Evolutionary conservation across 2,113 vertebrate genomes (phyloP), one percentile per base, ranked within the genome.

Genomic region (Pycnonotus jocosus): DNA sequence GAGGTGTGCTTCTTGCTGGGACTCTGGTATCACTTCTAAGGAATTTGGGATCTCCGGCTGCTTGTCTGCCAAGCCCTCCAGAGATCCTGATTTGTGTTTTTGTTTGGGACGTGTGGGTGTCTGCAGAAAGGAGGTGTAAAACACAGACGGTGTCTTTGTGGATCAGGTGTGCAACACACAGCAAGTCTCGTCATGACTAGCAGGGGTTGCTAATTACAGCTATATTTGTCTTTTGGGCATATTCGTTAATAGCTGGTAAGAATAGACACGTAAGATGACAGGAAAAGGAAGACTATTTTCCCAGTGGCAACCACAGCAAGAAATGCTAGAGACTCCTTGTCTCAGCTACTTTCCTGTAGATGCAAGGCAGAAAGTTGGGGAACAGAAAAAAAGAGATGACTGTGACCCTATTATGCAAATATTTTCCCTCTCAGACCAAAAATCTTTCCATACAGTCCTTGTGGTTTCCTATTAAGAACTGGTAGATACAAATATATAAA

Each of bases 271-370:
- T 35, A 89, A 88, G n/a, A 47, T 70, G 92, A 92, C 94, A 91
- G 64, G 83, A 88, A 92, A 94, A 94, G 91, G 91, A 96, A 93
- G 91, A 72, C 22, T 93, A 24, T 91, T 92, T 92, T 93, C 83
- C 86, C 86, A 92, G 83, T 95, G 92, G 88, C 88, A 91, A 90
- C 48, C 15, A 3, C 88, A 91, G 65, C 22, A 79, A 95, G 48
- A 84, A 83, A 74, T 48, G 64, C 25, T 79, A 80, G 48, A 87
- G 80, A 68, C 48, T 85, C 33, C 13, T 45, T 76, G 73, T 91
- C 89, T 92, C 86, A 58, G 38, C 50, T 70, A 31, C 60, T 89
- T 76, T 89, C 56, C 44, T 71, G 37, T 25, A 79, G n/a, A 57
- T 71, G 45, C 0, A 1, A 93, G 65, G 80, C 57, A 81, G n/a